Evolutionary conservation across 1,140 invertebrate species (phyloP), one percentile per base, ranked within the genome.

Genomic region (Andrena cerasifolii): DNA sequence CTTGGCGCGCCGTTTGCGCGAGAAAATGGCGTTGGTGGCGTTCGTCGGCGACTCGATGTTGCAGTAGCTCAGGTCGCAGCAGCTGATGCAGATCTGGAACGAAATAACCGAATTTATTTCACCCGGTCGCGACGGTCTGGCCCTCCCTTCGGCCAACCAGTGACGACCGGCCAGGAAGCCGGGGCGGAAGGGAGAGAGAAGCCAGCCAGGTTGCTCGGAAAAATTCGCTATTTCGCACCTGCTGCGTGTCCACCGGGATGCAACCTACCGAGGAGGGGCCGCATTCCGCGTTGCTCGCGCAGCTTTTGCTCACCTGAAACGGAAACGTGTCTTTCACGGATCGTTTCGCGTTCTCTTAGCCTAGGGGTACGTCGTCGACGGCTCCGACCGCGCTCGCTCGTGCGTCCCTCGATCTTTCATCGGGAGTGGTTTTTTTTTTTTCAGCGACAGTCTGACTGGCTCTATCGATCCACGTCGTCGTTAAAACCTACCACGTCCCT

Each of bases 51-150:
- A 94, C 59, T 94, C 93, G 61, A 94, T 90, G 88, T 95, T 95
- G 90, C 95, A 95, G 89, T 95, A 95, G 89, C 94, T 94, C 80
- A 94, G 91, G 86, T 95, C 95, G 88, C 95, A 95, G 85, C 95
- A 95, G 54, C 94, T 94, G 66, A 95, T 94, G 87, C 94, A 95
- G 80, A 95, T 93, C 94, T 95, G 91, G 66, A 93, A 93, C 87
- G 87, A 92, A 89, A 89, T 87, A 91, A 90, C 79, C 85, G 86
- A 90, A 90, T 90, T 90, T 89, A 91, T 90, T 88, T 84, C 83
- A 87, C 78, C 78, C 45, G 67, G 18, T 40, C 40, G 21, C 3
- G 24, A 28, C 61, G 43, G 31, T 36, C 36, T 33, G 16, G 40
- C 28, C 47, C 43, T 28, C 8, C 6, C 8, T 18, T 2, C 10